phyloP scores from a whole-genome alignment of 2,888 invertebrate genomes.

The Pyrrhia umbra region DNA sequence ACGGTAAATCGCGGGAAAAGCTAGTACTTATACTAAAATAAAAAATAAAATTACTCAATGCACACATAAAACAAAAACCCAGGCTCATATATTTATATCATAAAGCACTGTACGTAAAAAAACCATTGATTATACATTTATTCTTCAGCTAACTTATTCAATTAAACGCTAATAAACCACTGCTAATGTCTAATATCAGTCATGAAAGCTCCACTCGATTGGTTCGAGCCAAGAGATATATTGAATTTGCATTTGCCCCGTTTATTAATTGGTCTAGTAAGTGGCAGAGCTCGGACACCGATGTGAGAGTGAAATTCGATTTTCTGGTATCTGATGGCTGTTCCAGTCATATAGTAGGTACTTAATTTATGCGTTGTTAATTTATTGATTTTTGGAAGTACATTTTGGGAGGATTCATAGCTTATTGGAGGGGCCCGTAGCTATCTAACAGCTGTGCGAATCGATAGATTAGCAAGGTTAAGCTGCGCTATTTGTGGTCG shows the following conservation, averaged over 20 bases:
- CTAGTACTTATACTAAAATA: too few species aligned
- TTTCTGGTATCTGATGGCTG: conserved; percentile 46
- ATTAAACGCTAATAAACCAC: conserved; percentile 21
- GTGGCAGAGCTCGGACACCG: conserved; percentile 33
- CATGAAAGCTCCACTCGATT: conserved; percentile 34
- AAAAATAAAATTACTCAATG: too few species aligned
- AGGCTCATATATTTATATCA: too few species aligned
- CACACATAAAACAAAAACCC: too few species aligned
- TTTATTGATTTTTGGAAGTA: conserved; percentile 23
- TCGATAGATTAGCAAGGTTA: too few species aligned
- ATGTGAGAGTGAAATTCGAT: conserved; percentile 52
- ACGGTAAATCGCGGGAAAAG: too few species aligned
- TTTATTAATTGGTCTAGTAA: conserved; percentile 58
- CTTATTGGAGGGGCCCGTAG: too few species aligned
- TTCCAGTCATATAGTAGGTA: conserved; percentile 22
- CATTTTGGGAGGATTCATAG: conserved; percentile 22
- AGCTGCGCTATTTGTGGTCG: too few species aligned
- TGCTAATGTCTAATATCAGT: conserved; percentile 37
- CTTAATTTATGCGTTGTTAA: conserved; percentile 45
- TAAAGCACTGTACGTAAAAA: too few species aligned
- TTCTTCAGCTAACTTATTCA: conserved; percentile 15
- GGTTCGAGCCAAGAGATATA: conserved; percentile 42
- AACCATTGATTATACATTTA: too few species aligned
- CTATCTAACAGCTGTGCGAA: too few species aligned
- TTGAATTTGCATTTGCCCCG: conserved; percentile 58